Conservation (phyloP, 2,113 vertebrate genomes). For the Gallinago media region DNA sequence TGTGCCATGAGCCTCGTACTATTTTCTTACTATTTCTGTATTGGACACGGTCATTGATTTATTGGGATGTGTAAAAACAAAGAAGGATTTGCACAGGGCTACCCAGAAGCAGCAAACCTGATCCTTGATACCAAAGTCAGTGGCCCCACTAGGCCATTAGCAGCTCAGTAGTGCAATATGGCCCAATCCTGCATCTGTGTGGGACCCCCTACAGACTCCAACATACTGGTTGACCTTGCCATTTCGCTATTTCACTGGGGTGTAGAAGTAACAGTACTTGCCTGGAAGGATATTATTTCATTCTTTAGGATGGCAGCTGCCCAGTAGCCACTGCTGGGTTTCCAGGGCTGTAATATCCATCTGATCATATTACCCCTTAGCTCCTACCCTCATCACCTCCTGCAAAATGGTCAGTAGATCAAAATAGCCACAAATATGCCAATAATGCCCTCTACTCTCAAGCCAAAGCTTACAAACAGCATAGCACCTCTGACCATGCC, state of each 20-base stretch:
- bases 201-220: not conserved
- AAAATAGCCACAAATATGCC: not conserved
- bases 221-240: accelerated
- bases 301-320: not conserved
- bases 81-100: not conserved
- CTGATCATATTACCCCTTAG: accelerated
- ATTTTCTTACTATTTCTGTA: not conserved
- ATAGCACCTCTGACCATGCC: not conserved
- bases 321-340: not conserved
- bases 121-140: not conserved
- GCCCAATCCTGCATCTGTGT: not conserved
- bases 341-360: not conserved
- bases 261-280: not conserved
- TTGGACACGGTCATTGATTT: not conserved
- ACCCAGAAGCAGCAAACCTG: not conserved
- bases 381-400: not conserved
- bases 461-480: not conserved
- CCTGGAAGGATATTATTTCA: not conserved
- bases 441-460: not conserved
- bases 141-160: not conserved
- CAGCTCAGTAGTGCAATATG: not conserved
- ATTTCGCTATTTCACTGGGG: not conserved
- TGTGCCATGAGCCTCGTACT: not conserved
- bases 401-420: not conserved
- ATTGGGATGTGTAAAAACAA: not conserved